phyloP scores from a whole-genome alignment of 2,888 invertebrate genomes.

The Pteria penguin region DNA sequence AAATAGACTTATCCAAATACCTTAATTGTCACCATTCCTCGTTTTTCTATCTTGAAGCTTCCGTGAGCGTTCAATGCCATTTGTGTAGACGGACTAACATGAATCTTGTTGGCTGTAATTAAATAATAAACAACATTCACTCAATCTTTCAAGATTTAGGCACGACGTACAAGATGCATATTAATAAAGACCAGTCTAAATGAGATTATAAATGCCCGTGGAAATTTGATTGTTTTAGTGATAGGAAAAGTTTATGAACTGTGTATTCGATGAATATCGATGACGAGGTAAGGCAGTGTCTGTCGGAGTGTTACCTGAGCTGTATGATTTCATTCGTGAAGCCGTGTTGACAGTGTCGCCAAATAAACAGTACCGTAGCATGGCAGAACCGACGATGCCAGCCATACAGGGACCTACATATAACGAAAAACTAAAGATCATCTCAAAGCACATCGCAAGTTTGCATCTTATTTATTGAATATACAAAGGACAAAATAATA shows the following conservation, averaged over 20 bases:
- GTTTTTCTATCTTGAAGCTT: constrained; percentile 47
- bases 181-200: no score
- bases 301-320: constrained; percentile 25
- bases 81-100: constrained; percentile 54
- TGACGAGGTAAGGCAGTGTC: neutral
- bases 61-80: constrained; percentile 45
- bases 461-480: neutral
- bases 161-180: no score
- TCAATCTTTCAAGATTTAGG: no score
- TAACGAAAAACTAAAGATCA: neutral
- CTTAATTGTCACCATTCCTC: constrained; percentile 55
- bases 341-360: constrained; percentile 27
- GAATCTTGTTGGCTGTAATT: constrained; percentile 53
- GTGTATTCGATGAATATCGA: neutral
- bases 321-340: constrained; percentile 52
- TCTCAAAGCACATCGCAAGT: neutral
- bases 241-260: neutral
- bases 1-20: no score
- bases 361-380: constrained; percentile 33
- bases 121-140: neutral
- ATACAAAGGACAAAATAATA: neutral
- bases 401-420: constrained; percentile 29
- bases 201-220: no score
- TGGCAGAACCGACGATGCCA: constrained; percentile 14
- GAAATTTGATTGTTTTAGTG: neutral